phyloP scores from a whole-genome alignment of 1,140 invertebrate genomes.

The Cylas formicarius region DNA sequence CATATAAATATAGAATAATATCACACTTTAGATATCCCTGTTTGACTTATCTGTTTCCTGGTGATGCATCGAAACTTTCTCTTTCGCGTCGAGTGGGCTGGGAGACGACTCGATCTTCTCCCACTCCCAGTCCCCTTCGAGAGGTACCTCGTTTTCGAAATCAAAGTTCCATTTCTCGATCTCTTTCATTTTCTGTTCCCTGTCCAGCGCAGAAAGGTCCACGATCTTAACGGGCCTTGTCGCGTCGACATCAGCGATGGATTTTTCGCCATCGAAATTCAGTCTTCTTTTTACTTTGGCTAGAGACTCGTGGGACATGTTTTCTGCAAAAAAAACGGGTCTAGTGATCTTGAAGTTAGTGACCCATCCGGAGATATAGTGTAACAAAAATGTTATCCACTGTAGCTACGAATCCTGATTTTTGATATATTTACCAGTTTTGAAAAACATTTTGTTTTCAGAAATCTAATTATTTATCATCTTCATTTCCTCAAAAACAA shows the following conservation, averaged over 20 bases:
- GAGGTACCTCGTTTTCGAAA: constrained; percentile 31
- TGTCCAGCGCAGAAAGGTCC: not conserved
- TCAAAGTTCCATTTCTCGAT: constrained; percentile 33
- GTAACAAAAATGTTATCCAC: no score
- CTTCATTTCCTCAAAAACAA: no score
- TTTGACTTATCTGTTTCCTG: not conserved
- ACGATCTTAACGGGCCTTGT: no score
- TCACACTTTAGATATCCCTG: not conserved
- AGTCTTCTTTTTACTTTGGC: constrained; percentile 9
- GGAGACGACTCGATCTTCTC: constrained; percentile 21
- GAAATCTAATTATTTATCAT: no score
- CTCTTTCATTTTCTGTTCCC: constrained; percentile 10
- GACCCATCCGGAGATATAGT: no score
- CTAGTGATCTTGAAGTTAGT: no score
- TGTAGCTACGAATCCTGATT: no score
- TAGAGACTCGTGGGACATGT: not conserved
- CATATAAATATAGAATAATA: not conserved
- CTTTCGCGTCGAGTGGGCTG: not conserved
- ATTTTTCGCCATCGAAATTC: constrained; percentile 10
- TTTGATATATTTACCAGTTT: no score
- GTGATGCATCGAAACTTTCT: not conserved
- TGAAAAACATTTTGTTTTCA: no score
- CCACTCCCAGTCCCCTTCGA: constrained; percentile 37
- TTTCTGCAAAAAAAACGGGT: no score
- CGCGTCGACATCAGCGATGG: not conserved